These are phyloP conservation scores for Nephotettix cincticeps DNA, from an alignment of 1,140 invertebrate species.

Conservation along the genomic window DNA sequence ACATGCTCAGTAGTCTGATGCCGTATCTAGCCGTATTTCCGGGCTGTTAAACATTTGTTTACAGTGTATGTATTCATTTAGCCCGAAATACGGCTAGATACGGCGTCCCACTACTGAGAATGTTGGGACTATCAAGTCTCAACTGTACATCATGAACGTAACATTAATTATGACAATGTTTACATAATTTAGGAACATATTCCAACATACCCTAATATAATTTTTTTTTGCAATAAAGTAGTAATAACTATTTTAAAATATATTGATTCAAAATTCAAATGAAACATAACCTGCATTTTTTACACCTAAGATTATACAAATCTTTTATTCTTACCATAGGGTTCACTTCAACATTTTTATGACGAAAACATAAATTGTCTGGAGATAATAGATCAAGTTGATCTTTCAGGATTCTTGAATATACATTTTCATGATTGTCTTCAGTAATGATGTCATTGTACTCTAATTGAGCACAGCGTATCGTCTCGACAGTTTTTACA, in stretches of 20 bases:
- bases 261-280: background rate
- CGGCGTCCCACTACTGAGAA: no score
- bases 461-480: background rate
- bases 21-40: no score
- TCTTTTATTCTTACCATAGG: background rate
- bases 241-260: background rate
- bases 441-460: conserved; percentile 1
- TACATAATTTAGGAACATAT: background rate
- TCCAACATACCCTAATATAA: background rate
- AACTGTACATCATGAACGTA: background rate
- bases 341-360: background rate
- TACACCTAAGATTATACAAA: background rate
- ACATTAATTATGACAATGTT: background rate
- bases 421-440: background rate
- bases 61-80: no score
- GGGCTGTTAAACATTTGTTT: no score
- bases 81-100: no score
- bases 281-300: background rate
- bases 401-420: background rate
- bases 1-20: no score
- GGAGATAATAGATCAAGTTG: background rate
- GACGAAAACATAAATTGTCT: background rate
- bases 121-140: no score
- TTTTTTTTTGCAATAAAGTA: background rate
- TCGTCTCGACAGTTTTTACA: background rate